phyloP scores from a whole-genome alignment of 2,888 invertebrate species.

The Oscheius myriophilus region DNA sequence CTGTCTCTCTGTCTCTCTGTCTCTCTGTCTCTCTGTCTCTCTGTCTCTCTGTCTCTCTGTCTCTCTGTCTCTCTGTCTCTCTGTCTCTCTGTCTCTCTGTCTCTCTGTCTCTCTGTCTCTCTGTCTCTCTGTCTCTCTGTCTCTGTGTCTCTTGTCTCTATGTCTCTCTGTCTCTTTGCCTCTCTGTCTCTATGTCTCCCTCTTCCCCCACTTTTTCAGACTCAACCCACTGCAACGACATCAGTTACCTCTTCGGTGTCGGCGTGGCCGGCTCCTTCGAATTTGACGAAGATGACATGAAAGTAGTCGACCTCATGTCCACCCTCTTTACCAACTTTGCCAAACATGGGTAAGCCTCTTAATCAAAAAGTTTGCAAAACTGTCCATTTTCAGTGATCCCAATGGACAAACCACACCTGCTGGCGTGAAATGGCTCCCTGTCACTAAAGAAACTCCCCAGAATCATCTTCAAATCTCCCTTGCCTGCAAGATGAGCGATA shows the following conservation, averaged over 20 bases:
- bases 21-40: neutral
- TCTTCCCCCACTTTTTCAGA: constrained; percentile 39
- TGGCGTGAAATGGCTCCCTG: constrained; percentile 1
- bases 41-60: neutral
- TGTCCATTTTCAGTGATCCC: neutral
- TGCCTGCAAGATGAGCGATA: constrained; percentile 8
- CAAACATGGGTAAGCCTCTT: constrained; percentile 21
- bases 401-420: neutral
- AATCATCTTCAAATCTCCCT: constrained; percentile 11
- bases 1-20: constrained; percentile 6
- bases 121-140: too few relatives aligned
- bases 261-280: constrained; percentile 32
- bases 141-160: neutral
- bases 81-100: neutral
- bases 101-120: too few relatives aligned
- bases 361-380: neutral
- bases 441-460: neutral
- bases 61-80: neutral
- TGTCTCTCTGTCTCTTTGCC: too few relatives aligned
- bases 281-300: constrained; percentile 7
- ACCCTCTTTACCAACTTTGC: constrained; percentile 24
- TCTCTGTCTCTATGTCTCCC: too few relatives aligned
- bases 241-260: constrained; percentile 61
- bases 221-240: constrained; percentile 63
- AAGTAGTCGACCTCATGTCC: constrained; percentile 17